These are phyloP conservation scores for Proisotoma minuta DNA, from an alignment of 2,888 invertebrate genomes.

Conservation along the genomic window DNA sequence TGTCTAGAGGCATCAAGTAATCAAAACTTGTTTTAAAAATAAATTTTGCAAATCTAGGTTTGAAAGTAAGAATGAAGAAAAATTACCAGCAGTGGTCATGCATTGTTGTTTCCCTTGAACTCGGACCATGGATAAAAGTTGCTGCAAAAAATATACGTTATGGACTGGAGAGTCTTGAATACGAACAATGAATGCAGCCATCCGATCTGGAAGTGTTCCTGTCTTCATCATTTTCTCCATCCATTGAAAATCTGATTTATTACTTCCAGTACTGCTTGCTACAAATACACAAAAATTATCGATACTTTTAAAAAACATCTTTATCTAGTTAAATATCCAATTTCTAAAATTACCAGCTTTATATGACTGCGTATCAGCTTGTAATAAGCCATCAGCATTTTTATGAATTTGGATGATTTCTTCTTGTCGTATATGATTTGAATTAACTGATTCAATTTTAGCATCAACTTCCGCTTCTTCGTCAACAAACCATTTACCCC, in stretches of 20 bases:
- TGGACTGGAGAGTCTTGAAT: conserved; percentile 80
- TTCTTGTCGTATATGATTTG: not conserved
- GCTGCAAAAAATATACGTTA: conserved; percentile 65
- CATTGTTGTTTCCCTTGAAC: conserved; percentile 52
- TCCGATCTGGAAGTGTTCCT: conserved; percentile 78
- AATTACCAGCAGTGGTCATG: conserved; percentile 48
- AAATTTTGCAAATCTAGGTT: conserved; percentile 1
- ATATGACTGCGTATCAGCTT: conserved; percentile 31
- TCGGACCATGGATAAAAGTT: conserved; percentile 70
- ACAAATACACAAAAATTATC: conserved; percentile 53
- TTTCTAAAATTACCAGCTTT: conserved; percentile 23
- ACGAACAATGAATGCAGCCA: conserved; percentile 75
- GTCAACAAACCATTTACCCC: conserved; percentile 24
- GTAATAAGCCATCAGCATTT: conserved; percentile 23
- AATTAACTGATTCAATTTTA: not conserved
- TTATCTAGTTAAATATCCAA: too few relatives aligned
- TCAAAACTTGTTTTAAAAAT: too few relatives aligned
- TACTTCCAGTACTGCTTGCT: conserved; percentile 58
- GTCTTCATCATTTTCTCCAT: conserved; percentile 69
- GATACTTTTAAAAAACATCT: conserved; percentile 50
- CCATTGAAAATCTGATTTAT: conserved; percentile 67
- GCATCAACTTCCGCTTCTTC: not conserved
- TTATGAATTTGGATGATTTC: conserved; percentile 21
- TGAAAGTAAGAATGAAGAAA: not conserved
- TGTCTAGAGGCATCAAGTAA: conserved; percentile 62